Evolutionary conservation across 1,140 invertebrate genomes (phyloP), one percentile per base, ranked within the genome.

Genomic region (Macrostomum lignano): DNA sequence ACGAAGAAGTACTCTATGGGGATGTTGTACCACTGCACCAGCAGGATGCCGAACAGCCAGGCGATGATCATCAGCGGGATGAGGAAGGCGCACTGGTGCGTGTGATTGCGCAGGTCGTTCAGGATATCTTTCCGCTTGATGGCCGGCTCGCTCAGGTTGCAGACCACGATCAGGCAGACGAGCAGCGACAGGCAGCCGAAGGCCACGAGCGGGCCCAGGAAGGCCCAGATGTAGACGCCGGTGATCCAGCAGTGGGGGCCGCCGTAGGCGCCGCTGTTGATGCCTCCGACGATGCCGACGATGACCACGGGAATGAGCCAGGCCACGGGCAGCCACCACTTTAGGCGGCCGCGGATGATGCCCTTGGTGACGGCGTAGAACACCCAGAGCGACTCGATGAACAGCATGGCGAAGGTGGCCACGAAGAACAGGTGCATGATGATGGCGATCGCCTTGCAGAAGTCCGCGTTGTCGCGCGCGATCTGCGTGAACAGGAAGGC

Each of bases 361-460:
- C 49, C 49, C 31, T 39, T 33, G n/a, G 43, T 45, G 24, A 52
- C 44, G 5, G 47, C 46, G 3, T 31, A 39, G 36, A 49, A 51
- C 1, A 44, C 35, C 1, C 46, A 46, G 23, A 44, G 36, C 1
- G 39, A 42, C 36, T 49, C 39, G 7, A 42, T 38, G n/a, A 40
- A 33, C 6, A 47, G 20, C 46, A 44, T 46, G 2, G 26, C 26
- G 1, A 42, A 46, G 0, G 43, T 40, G 15, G 39, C 39, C 17
- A 44, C 32, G 31, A 47, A 52, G 28, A 45, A 45, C 25, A 42
- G 43, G 14, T 52, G 49, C 0, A 46, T 40, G 17, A 45, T 21
- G 1, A 45, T 46, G 4, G 46, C 41, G 7, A 52, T 14, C 2
- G 44, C 44, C 4, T 45, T 40, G 29, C 49, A 51, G 4, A 35